Conservation (phyloP, 2,888 invertebrate species). For the Himalopsyche kuldschensis region DNA sequence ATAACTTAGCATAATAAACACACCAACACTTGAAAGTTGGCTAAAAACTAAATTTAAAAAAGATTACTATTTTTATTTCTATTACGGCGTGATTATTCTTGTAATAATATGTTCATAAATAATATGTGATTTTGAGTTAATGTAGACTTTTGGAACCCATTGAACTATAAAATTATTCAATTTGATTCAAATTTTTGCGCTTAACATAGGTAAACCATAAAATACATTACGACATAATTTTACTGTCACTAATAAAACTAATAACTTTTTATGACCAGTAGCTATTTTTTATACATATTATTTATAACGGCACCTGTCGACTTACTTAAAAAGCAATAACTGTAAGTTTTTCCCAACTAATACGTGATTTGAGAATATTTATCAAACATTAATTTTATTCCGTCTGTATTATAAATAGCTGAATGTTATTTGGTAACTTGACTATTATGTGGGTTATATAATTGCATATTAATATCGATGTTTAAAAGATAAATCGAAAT, state of each 20-base stretch:
- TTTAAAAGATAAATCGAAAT: no score
- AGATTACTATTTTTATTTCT: no score
- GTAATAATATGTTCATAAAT: no score
- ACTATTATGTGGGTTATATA: background rate
- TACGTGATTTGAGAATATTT: background rate
- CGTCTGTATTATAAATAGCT: background rate
- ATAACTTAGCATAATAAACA: no score
- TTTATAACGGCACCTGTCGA: background rate
- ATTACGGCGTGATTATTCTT: no score
- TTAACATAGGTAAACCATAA: background rate
- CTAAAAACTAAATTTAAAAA: no score
- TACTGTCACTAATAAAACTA: background rate
- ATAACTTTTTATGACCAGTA: background rate
- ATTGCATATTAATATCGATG: background rate
- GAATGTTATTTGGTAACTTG: background rate
- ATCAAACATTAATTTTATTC: background rate
- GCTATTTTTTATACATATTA: background rate
- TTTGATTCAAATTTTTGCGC: background rate
- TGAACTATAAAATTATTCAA: background rate
- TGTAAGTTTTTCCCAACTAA: background rate
- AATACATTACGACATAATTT: background rate
- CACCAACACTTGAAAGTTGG: no score
- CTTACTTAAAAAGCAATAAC: background rate
- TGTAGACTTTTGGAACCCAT: background rate
- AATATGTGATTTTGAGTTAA: background rate